Evolutionary conservation across 2,888 invertebrate species (phyloP).

Genomic region (Prosapia bicincta): DNA sequence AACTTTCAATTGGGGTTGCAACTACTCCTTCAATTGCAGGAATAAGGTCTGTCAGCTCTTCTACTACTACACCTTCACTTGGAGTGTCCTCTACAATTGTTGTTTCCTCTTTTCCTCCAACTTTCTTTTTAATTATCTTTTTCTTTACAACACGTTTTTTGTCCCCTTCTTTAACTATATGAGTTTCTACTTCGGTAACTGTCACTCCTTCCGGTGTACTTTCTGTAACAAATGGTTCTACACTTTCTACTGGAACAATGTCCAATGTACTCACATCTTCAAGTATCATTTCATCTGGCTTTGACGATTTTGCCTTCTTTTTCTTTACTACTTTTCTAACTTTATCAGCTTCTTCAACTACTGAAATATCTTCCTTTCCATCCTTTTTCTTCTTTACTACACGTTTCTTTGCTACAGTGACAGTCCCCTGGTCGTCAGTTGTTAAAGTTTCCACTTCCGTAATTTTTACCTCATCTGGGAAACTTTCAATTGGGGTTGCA

Average conservation of each 20-base stretch:
- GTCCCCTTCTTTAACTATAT: not conserved
- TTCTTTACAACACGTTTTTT: constrained; percentile 20
- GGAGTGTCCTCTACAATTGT: constrained; percentile 28
- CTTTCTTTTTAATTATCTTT: constrained; percentile 27
- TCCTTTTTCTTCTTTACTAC: not conserved
- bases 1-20: constrained; percentile 23
- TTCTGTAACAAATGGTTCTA: too few relatives aligned
- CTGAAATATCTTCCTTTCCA: too few relatives aligned
- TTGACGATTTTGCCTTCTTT: too few relatives aligned
- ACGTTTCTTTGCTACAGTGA: not conserved
- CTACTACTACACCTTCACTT: constrained; percentile 11
- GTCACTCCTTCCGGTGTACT: not conserved
- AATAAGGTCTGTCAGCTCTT: constrained; percentile 1
- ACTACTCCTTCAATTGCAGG: constrained; percentile 11
- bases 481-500: constrained; percentile 39
- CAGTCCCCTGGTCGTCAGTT: constrained; percentile 12
- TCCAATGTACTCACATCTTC: too few relatives aligned
- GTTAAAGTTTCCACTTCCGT: constrained; percentile 42
- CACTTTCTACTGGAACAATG: too few relatives aligned
- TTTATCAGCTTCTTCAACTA: too few relatives aligned
- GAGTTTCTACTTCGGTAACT: not conserved
- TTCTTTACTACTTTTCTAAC: too few relatives aligned
- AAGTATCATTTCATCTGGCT: too few relatives aligned
- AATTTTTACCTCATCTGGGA: constrained; percentile 47
- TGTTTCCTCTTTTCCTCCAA: constrained; percentile 33